A percentile compares a stretch with the other conserved stretches of the same genome.
These are phyloP conservation scores for Eunapius fragilis DNA, from an alignment of 37 sponge, comb jelly and placozoan genomes.

Conservation along the genomic window DNA sequence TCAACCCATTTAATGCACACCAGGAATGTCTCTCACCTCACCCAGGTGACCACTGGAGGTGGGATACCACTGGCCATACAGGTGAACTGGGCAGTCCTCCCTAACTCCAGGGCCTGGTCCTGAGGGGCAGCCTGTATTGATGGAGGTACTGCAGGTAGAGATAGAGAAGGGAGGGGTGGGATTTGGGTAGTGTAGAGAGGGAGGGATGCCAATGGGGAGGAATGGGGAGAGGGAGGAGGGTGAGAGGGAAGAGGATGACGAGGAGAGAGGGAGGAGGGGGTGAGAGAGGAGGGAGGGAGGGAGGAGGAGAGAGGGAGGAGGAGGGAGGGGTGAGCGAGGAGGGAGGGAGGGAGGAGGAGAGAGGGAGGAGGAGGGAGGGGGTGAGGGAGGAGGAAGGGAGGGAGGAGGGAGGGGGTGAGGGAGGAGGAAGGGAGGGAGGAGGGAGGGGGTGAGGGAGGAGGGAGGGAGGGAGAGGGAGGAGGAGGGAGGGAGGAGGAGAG, in stretches of 20 bases:
- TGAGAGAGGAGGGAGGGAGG: neutral
- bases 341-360: too few species aligned
- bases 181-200: too few species aligned
- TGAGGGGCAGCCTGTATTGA: slow-evolving; percentile 33
- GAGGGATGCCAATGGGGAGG: neutral
- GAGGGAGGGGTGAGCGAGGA: neutral
- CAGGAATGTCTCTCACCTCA: too few species aligned
- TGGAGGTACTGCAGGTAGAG: slow-evolving; percentile 45
- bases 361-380: neutral
- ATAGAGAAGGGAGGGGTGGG: neutral
- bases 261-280: neutral
- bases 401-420: neutral
- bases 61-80: slow-evolving; percentile 68
- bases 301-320: neutral
- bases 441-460: too few species aligned
- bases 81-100: slow-evolving; percentile 10
- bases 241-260: neutral
- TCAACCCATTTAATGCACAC: too few species aligned
- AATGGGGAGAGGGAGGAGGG: neutral
- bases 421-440: neutral
- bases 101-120: slow-evolving; percentile 9
- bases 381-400: neutral
- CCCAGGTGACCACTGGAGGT: slow-evolving; percentile 45
- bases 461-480: neutral
- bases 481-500: neutral